Percentiles rank a stretch among this genome's conserved stretches.
phyloP scores from a whole-genome alignment of 2,797 vertebrate species.

The Apodemus agrarius region DNA sequence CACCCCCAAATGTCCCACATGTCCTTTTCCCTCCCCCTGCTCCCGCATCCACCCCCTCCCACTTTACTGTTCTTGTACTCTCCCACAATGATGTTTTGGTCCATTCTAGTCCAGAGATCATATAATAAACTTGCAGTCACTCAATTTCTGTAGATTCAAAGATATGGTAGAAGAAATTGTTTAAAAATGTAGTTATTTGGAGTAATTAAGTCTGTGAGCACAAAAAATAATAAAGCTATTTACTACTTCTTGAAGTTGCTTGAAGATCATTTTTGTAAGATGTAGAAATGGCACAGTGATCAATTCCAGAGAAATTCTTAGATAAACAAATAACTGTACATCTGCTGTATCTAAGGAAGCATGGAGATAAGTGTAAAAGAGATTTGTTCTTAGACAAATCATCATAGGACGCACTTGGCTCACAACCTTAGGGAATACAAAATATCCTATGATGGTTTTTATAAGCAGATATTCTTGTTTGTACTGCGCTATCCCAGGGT shows the following conservation, averaged over 20 bases:
- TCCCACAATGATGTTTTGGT: no score
- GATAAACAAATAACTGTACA: not conserved
- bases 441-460: not conserved
- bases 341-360: not conserved
- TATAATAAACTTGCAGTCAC: not conserved
- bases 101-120: not conserved
- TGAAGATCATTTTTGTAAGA: conserved; percentile 1
- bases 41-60: no score
- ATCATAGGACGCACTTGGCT: not conserved
- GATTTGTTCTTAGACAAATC: not conserved
- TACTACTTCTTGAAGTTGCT: not conserved
- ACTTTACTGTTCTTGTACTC: no score
- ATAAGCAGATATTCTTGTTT: not conserved
- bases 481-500: not conserved
- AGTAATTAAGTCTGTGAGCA: not conserved
- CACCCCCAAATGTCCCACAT: no score
- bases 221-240: not conserved
- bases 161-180: not conserved
- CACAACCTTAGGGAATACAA: not conserved
- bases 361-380: not conserved
- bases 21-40: no score
- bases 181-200: not conserved
- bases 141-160: not conserved
- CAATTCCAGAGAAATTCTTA: not conserved
- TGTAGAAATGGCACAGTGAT: not conserved